A percentile compares a stretch with the other conserved stretches of the same genome.
Conservation (phyloP, 2,888 invertebrate genomes). For the Microlaimidae sp. region DNA sequence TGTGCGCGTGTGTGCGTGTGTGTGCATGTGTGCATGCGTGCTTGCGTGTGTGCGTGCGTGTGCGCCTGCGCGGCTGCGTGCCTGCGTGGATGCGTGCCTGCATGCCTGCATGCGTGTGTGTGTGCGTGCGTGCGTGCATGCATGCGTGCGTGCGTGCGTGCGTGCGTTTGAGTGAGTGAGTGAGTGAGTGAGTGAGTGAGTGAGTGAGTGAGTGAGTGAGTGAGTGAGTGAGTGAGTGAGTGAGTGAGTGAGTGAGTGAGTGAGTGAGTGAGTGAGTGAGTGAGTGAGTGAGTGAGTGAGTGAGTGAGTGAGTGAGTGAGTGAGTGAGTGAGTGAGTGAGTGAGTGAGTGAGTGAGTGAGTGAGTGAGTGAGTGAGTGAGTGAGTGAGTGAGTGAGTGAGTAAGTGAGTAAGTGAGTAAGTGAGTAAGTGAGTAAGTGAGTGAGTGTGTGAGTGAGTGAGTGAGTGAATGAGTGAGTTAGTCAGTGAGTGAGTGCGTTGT, state of each 20-base stretch:
- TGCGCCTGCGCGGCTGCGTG: too few relatives aligned
- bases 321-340: constrained; percentile 7
- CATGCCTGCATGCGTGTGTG: not conserved
- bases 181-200: constrained; percentile 7
- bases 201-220: constrained; percentile 7
- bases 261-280: constrained; percentile 7
- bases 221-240: constrained; percentile 6
- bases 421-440: too few relatives aligned
- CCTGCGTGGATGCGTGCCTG: too few relatives aligned
- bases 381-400: constrained; percentile 8
- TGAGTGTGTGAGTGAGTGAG: too few relatives aligned
- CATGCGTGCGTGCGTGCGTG: constrained; percentile 1
- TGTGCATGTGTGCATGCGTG: too few relatives aligned
- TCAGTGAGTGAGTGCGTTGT: too few relatives aligned
- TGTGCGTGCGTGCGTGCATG: constrained; percentile 1
- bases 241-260: constrained; percentile 7
- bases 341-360: constrained; percentile 7
- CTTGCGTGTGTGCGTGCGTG: too few relatives aligned
- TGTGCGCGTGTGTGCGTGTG: too few relatives aligned
- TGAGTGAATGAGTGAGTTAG: too few relatives aligned
- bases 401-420: too few relatives aligned
- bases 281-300: constrained; percentile 7
- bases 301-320: constrained; percentile 5
- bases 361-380: constrained; percentile 7
- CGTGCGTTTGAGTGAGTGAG: constrained; percentile 7